These are phyloP conservation scores for Lepilemur septentrionalis DNA, from an alignment of 2,797 vertebrate genomes.

Conservation along the genomic window DNA sequence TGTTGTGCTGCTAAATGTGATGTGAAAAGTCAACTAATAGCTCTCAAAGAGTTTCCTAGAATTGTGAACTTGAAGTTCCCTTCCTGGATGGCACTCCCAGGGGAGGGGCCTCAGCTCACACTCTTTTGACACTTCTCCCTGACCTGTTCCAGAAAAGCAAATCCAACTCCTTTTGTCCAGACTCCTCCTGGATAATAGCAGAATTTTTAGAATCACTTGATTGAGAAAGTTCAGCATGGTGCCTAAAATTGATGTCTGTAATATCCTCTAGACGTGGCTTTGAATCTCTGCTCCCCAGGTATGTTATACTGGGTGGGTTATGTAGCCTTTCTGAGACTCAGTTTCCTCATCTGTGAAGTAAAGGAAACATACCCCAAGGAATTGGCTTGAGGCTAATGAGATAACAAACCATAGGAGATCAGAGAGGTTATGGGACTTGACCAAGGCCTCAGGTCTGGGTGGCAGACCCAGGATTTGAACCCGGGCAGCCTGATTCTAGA, in stretches of 20 bases:
- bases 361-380: not conserved
- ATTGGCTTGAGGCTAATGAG: not conserved
- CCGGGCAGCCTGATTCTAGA: not conserved
- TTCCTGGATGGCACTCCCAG: not conserved
- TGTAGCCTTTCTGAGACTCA: not conserved
- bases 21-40: not conserved
- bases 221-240: not conserved
- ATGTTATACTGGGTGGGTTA: not conserved
- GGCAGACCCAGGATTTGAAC: not conserved
- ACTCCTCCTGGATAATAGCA: not conserved
- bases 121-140: not conserved
- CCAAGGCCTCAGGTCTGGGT: not conserved
- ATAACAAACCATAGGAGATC: not conserved
- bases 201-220: not conserved
- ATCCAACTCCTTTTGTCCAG: not conserved
- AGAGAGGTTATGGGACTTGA: not conserved
- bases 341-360: not conserved
- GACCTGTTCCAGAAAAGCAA: not conserved
- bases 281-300: not conserved
- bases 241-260: not conserved
- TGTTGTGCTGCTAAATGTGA: not conserved
- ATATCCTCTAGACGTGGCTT: not conserved
- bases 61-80: not conserved
- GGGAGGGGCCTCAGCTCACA: not conserved
- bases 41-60: not conserved